These are phyloP conservation scores for Mus musculus DNA, from an alignment of 2,113 vertebrate species.

Conservation along the genomic window GRCm39 chr1:133303501-133304000, in stretches of 20 bases:
- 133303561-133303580: not conserved
- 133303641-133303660: not conserved
- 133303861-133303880: not conserved
- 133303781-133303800: not conserved
- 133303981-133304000: not conserved
- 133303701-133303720: not conserved
- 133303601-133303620: not conserved
- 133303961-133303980: not conserved
- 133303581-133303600: not conserved
- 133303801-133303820: not conserved
- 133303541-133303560: not conserved
- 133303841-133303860: not conserved
- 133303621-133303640: not conserved
- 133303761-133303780: not conserved
- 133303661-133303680: too few species aligned
- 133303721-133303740: not conserved
- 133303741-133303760: not conserved
- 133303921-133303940: not conserved
- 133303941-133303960: not conserved
- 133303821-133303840: not conserved
- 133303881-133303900: not conserved
- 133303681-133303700: not conserved
- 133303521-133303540: not conserved
- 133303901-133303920: conserved; percentile 53
- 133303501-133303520: not conserved